Percentiles rank a stretch among this genome's conserved stretches.
Evolutionary conservation across 1,140 invertebrate genomes (phyloP).

Genomic region (Chrysopa pallens): DNA sequence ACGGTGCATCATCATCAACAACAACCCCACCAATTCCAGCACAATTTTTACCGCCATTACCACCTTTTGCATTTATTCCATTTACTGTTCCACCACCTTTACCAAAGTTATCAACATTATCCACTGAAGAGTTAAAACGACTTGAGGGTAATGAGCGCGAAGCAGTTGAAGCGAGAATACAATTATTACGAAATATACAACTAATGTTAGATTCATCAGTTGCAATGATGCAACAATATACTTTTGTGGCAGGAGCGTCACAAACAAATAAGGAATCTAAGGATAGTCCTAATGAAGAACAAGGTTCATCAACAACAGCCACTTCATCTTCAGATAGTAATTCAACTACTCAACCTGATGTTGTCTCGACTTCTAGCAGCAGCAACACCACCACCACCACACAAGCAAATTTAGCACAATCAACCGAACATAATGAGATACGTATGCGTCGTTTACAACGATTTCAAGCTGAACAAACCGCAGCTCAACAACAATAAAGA

Average conservation of each 20-base stretch:
- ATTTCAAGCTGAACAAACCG: slow-evolving; percentile 1
- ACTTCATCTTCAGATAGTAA: neutral
- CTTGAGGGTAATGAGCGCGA: slow-evolving; percentile 79
- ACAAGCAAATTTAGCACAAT: neutral
- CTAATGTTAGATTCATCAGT: slow-evolving; percentile 71
- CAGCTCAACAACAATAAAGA: neutral
- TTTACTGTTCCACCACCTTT: slow-evolving; percentile 50
- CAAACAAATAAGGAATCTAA: slow-evolving; percentile 5
- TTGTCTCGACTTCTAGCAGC: slow-evolving; percentile 25
- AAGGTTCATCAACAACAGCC: neutral
- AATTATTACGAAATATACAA: slow-evolving; percentile 70
- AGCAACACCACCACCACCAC: slow-evolving; percentile 4
- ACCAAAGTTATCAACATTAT: slow-evolving; percentile 51
- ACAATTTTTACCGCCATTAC: slow-evolving; percentile 32
- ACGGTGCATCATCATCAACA: slow-evolving; percentile 10
- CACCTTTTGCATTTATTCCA: slow-evolving; percentile 35
- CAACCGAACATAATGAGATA: neutral
- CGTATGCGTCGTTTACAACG: neutral
- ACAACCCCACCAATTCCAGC: slow-evolving; percentile 19
- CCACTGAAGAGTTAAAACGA: slow-evolving; percentile 61
- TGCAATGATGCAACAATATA: slow-evolving; percentile 79
- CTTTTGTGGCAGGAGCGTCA: slow-evolving; percentile 30
- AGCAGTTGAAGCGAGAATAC: slow-evolving; percentile 76
- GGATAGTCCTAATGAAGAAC: neutral
- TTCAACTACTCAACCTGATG: slow-evolving; percentile 14